Percentiles rank a stretch among this genome's conserved stretches.
These are phyloP conservation scores for Platycnemis pennipes DNA, from an alignment of 2,888 invertebrate species.

Conservation along the genomic window DNA sequence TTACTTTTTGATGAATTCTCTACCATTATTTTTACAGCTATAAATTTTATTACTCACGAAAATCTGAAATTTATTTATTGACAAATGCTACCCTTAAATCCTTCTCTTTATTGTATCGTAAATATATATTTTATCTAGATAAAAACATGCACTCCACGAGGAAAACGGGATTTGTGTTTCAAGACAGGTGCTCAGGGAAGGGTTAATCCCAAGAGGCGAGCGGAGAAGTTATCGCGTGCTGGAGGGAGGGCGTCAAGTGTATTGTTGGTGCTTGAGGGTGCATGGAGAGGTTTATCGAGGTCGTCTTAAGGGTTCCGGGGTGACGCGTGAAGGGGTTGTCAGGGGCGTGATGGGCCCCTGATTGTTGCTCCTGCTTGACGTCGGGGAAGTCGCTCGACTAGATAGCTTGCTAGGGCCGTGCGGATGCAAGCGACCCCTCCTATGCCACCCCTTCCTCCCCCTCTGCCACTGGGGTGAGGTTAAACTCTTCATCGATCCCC, in stretches of 20 bases:
- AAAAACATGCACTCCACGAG: too few species aligned
- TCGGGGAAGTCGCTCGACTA: neutral
- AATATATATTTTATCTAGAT: too few species aligned
- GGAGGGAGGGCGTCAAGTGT: neutral
- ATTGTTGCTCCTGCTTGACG: neutral
- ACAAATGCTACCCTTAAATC: too few species aligned
- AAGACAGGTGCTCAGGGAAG: neutral
- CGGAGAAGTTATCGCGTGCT: neutral
- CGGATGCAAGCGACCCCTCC: neutral
- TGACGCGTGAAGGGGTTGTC: neutral
- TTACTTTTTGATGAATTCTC: too few species aligned
- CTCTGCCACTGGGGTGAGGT: neutral
- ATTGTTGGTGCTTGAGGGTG: neutral
- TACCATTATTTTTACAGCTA: too few species aligned
- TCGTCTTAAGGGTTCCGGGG: neutral
- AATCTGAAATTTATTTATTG: too few species aligned
- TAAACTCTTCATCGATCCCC: neutral
- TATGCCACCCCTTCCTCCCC: neutral
- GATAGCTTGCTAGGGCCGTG: neutral
- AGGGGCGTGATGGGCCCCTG: neutral
- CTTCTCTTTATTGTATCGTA: too few species aligned
- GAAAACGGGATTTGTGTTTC: too few species aligned
- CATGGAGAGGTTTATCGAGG: constrained; percentile 8
- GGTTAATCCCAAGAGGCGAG: neutral
- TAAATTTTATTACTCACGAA: too few species aligned